Conservation (phyloP, 2,888 invertebrate species). For the Agrotis clavis region DNA sequence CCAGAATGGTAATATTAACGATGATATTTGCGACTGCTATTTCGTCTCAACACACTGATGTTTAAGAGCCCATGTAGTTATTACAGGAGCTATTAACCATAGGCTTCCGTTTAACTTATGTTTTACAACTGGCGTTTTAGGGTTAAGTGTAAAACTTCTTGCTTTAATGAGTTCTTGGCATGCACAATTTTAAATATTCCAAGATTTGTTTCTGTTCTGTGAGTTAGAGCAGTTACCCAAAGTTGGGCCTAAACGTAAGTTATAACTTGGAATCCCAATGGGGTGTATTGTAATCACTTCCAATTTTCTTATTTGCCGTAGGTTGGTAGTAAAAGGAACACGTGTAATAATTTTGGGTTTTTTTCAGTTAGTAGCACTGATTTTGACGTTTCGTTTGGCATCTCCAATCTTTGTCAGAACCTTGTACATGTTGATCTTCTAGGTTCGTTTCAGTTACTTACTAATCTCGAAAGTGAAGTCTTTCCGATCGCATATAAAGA, state of each 20-base stretch:
- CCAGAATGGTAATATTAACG: constrained; percentile 12
- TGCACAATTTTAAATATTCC: constrained; percentile 18
- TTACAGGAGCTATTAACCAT: constrained; percentile 49
- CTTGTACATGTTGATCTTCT: too few relatives aligned
- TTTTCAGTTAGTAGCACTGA: neutral
- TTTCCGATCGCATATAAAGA: too few relatives aligned
- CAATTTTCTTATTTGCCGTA: neutral
- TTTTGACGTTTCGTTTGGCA: neutral
- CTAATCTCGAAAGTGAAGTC: too few relatives aligned
- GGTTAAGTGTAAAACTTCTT: constrained; percentile 51
- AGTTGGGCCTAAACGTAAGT: neutral
- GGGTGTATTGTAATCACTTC: neutral
- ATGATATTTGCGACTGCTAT: constrained; percentile 35
- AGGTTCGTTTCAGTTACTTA: too few relatives aligned
- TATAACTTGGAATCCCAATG: neutral
- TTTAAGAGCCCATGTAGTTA: constrained; percentile 39
- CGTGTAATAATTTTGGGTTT: neutral
- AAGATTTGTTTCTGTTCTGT: neutral
- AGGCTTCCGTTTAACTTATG: constrained; percentile 46
- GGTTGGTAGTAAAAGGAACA: too few relatives aligned
- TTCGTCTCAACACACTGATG: constrained; percentile 31
- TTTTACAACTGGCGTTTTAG: constrained; percentile 48
- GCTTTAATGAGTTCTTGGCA: constrained; percentile 40
- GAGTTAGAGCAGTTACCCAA: neutral
- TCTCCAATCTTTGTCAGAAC: too few relatives aligned